A percentile compares a stretch with the other conserved stretches of the same genome.
These are phyloP conservation scores for Caenorhabditis wallacei DNA, from an alignment of 2,888 invertebrate species.

Conservation along the genomic window DNA sequence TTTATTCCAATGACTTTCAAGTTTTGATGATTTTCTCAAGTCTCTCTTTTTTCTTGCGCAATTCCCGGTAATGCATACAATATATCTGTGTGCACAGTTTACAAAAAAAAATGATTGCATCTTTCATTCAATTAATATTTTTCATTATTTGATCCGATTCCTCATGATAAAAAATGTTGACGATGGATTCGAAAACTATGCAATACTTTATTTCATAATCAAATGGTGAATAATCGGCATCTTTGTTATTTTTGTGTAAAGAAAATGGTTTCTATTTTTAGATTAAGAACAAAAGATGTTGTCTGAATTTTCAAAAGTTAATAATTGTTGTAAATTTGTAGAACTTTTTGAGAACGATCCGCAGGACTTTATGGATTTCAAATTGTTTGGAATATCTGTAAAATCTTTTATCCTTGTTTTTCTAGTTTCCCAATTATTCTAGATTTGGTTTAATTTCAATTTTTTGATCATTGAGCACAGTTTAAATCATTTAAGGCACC, in stretches of 20 bases:
- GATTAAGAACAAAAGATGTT: not conserved
- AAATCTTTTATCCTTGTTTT: no score
- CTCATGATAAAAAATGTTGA: conserved; percentile 1
- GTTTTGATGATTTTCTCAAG: not conserved
- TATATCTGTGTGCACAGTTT: conserved; percentile 44
- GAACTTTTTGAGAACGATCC: no score
- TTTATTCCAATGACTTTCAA: not conserved
- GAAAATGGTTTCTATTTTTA: not conserved
- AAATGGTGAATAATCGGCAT: not conserved
- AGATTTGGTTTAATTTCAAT: no score
- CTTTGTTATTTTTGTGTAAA: not conserved
- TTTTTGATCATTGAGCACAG: no score
- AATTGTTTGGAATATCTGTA: no score
- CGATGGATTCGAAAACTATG: not conserved
- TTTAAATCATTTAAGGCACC: not conserved
- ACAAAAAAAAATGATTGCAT: conserved; percentile 39
- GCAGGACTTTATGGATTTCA: no score
- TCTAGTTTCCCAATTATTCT: not conserved
- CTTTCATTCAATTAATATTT: conserved; percentile 6
- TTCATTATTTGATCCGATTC: no score
- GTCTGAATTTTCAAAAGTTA: no score
- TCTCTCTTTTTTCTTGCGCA: conserved; percentile 4
- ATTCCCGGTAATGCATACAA: conserved; percentile 25
- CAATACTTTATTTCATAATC: not conserved
- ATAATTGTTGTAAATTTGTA: no score